Base-by-base conservation (phyloP, 2,797 vertebrate genomes). In the Coilia nasus region DNA sequence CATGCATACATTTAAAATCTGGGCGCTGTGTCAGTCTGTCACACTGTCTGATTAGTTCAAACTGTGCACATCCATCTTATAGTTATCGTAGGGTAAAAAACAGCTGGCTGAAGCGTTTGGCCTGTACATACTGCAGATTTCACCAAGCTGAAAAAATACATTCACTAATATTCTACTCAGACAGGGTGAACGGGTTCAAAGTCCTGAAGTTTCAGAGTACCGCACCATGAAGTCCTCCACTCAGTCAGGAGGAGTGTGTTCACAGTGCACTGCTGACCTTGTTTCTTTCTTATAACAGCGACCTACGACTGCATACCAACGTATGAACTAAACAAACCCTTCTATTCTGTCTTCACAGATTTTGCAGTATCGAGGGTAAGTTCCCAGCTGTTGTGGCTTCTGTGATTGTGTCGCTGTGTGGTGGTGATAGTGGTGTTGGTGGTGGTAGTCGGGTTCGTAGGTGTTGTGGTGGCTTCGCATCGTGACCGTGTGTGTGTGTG, bases 351-450 rank as follows among this genome's bases (percentile, higher is more conserved):
- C 87, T 92, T 88, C 85, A 90, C 93, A 94, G 94, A 93, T 90
- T 92, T 94, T 78, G 86, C 87, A 41, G 91, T 92, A 85, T 93
- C 94, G 28, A 89, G 92, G 93, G 94, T 94, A 91, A 94, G 94
- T 93, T 81, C 62, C 62, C 19, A 1, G 84, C 57, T 85, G 81
- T 83, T 90, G 86, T 90, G 83, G 85, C 83, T 86, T 19, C 57
- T 81, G 64, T 86, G 87, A 56, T 88, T 87, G 84, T 87, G 88
- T 88, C 81, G 71, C 85, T 88, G 78, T 90, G 86, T 91, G 81
- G 85, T 90, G 86, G 85, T 86, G 81, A 87, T 89, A 85, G 44
- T 60, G 44, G 35, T 88, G 35, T 81, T 75, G 88, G 57, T 86
- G 85, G 88, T 89, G 82, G 56, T 86, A 67, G 78, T 88, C 84